Evolutionary conservation across 2,888 invertebrate genomes (phyloP).

Genomic region (Sinelater perroti): DNA sequence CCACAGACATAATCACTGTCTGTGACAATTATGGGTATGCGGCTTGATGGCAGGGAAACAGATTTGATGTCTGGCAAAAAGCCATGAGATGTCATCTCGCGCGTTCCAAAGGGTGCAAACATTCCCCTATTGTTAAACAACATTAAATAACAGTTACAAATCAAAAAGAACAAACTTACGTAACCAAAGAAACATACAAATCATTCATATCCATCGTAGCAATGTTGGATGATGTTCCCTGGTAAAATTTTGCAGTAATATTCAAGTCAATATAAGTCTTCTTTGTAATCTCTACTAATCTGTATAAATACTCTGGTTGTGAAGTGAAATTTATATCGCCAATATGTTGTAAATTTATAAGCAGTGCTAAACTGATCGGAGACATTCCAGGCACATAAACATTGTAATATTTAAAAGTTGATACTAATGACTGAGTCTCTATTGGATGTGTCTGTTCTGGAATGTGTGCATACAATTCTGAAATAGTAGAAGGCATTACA

Average conservation of each 20-base stretch:
- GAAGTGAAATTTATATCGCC: slow-evolving; percentile 49
- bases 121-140: slow-evolving; percentile 62
- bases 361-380: slow-evolving; percentile 52
- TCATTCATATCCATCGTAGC: slow-evolving; percentile 73
- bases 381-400: slow-evolving; percentile 55
- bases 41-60: slow-evolving; percentile 48
- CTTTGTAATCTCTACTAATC: slow-evolving; percentile 52
- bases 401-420: slow-evolving; percentile 52
- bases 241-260: slow-evolving; percentile 51
- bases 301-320: slow-evolving; percentile 49
- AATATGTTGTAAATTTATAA: slow-evolving; percentile 51
- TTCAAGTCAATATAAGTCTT: slow-evolving; percentile 50
- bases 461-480: slow-evolving; percentile 58
- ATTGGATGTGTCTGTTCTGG: slow-evolving; percentile 49
- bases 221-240: slow-evolving; percentile 67
- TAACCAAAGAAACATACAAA: slow-evolving; percentile 73
- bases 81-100: slow-evolving; percentile 62
- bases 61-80: slow-evolving; percentile 63
- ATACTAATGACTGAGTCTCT: slow-evolving; percentile 47
- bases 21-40: slow-evolving; percentile 58
- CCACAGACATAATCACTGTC: slow-evolving; percentile 61
- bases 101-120: slow-evolving; percentile 64
- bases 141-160: background rate
- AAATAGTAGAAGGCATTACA: slow-evolving; percentile 31
- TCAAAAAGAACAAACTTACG: slow-evolving; percentile 61